Evolutionary conservation across 1,140 invertebrate genomes (phyloP).

Genomic region (Heliconius himera): DNA sequence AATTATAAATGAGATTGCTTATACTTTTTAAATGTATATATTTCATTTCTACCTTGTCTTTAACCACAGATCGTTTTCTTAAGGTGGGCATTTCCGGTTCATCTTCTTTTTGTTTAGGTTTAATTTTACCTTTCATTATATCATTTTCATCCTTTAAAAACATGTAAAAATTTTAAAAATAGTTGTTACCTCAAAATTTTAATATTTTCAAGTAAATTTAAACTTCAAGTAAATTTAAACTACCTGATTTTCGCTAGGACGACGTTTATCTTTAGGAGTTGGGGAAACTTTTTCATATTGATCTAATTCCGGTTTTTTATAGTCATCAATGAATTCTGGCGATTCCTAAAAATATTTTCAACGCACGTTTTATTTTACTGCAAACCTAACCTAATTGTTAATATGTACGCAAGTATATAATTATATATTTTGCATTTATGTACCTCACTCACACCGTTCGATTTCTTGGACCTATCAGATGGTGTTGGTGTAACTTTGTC

Average conservation of each 20-base stretch:
- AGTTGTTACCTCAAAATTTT: slow-evolving; percentile 1
- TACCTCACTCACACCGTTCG: slow-evolving; percentile 55
- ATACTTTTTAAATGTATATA: background rate
- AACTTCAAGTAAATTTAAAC: slow-evolving; percentile 28
- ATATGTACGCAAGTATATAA: background rate
- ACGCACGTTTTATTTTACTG: slow-evolving; percentile 12
- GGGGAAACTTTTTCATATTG: slow-evolving; percentile 76
- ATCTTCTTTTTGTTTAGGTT: slow-evolving; percentile 70
- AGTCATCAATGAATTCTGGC: slow-evolving; percentile 68
- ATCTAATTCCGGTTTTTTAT: slow-evolving; percentile 80
- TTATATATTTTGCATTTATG: background rate
- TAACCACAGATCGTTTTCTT: slow-evolving; percentile 66
- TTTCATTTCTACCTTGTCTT: slow-evolving; percentile 68
- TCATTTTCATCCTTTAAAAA: slow-evolving; percentile 70
- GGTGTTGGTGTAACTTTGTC: slow-evolving; percentile 72
- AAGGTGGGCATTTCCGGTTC: slow-evolving; percentile 69
- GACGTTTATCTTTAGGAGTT: slow-evolving; percentile 75
- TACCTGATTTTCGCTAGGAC: slow-evolving; percentile 72
- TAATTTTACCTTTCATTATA: slow-evolving; percentile 76
- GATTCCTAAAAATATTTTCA: slow-evolving; percentile 44
- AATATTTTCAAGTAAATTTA: background rate
- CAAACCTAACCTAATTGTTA: background rate
- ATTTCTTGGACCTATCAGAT: slow-evolving; percentile 50
- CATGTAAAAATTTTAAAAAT: slow-evolving; percentile 27
- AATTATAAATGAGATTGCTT: slow-evolving; percentile 20